Conservation (phyloP, 2,888 invertebrate genomes). For the Tromatobia lineatoria region DNA sequence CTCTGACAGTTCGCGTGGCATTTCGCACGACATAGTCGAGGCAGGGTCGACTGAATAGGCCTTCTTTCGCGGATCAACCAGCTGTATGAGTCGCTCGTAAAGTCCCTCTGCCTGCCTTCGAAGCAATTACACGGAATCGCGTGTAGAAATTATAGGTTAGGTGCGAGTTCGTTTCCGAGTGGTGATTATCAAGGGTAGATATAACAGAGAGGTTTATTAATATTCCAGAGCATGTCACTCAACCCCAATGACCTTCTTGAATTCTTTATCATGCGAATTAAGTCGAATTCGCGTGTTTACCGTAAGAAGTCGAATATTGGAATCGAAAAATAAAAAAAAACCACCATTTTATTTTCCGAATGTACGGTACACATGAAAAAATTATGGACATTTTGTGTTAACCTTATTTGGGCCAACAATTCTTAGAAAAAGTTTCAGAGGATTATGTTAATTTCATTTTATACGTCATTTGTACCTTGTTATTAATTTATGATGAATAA, state of each 20-base stretch:
- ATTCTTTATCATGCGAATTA: neutral
- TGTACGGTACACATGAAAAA: too few species aligned
- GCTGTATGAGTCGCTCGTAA: neutral
- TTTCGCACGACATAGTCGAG: neutral
- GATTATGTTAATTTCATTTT: too few species aligned
- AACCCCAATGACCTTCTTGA: neutral
- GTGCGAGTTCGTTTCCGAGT: neutral
- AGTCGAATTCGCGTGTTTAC: neutral
- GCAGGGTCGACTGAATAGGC: slow-evolving; percentile 3
- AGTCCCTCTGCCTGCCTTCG: slow-evolving; percentile 10
- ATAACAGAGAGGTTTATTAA: slow-evolving; percentile 7
- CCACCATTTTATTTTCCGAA: too few species aligned
- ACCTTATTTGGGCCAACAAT: too few species aligned
- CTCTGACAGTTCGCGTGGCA: neutral
- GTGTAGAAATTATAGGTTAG: slow-evolving; percentile 8
- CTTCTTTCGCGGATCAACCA: neutral
- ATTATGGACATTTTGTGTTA: too few species aligned
- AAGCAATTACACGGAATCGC: slow-evolving; percentile 10
- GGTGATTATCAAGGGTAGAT: slow-evolving; percentile 1
- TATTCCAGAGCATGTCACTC: neutral
- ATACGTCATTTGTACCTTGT: too few species aligned
- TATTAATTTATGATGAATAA: too few species aligned
- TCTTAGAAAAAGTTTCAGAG: too few species aligned
- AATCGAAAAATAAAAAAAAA: neutral
- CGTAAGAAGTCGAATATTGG: too few species aligned